These are phyloP conservation scores for Brachypteracias leptosomus DNA, from an alignment of 2,113 vertebrate species.

Conservation along the genomic window DNA sequence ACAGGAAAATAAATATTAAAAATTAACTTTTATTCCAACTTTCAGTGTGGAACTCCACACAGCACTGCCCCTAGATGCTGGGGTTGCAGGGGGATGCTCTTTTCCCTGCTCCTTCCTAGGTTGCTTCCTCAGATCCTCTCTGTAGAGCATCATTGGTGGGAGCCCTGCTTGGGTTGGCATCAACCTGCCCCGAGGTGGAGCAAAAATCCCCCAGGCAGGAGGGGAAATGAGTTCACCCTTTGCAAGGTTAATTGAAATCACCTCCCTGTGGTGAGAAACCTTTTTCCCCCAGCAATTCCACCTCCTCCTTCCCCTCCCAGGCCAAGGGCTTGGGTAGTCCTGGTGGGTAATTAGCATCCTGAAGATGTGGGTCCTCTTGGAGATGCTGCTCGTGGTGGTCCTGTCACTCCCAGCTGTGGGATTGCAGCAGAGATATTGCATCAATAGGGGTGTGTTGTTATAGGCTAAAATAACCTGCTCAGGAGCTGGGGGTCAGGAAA, in stretches of 20 bases:
- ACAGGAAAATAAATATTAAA: background rate
- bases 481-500: background rate
- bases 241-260: conserved; percentile 48
- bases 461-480: background rate
- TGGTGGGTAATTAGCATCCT: background rate
- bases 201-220: background rate
- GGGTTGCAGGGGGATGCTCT: background rate
- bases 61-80: background rate
- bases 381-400: background rate
- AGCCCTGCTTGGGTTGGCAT: fast-evolving
- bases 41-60: fast-evolving
- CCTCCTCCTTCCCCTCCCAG: background rate
- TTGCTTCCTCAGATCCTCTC: background rate
- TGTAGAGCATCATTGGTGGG: background rate
- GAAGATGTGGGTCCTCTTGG: background rate
- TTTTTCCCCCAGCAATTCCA: background rate
- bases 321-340: background rate
- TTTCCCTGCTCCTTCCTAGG: background rate
- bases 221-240: background rate
- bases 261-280: background rate
- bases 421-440: background rate
- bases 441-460: fast-evolving
- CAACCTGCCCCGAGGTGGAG: background rate
- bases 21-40: background rate
- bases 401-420: background rate